Percentiles rank a stretch among this genome's conserved stretches.
Conservation (phyloP, 2,113 vertebrate species). For the Stegastes partitus region DNA sequence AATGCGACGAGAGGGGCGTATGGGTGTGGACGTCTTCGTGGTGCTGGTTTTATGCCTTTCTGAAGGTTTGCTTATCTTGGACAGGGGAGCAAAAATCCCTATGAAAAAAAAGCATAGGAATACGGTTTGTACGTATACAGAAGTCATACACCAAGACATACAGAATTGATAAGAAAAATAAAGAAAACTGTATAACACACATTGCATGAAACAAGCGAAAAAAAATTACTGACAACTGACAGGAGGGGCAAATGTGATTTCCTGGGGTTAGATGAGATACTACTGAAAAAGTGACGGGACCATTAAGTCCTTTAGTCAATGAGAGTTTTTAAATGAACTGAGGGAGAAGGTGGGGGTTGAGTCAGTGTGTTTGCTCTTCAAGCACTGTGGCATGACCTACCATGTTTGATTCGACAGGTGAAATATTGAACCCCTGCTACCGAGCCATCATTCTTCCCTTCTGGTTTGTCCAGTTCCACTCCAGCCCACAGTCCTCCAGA, state of each 20-base stretch:
- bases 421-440: slow-evolving; percentile 96
- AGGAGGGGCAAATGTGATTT: background rate
- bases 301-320: background rate
- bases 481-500: slow-evolving; percentile 97
- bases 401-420: slow-evolving; percentile 89
- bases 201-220: background rate
- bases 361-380: background rate
- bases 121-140: background rate
- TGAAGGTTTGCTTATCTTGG: slow-evolving; percentile 93
- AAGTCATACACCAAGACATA: background rate
- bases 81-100: slow-evolving; percentile 98
- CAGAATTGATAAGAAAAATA: background rate
- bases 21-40: slow-evolving; percentile 60
- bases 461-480: slow-evolving; percentile 93
- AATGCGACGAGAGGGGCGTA: slow-evolving; percentile 83
- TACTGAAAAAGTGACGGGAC: slow-evolving; percentile 17
- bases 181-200: background rate
- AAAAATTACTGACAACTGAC: background rate
- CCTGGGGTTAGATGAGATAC: background rate
- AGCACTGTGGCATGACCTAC: slow-evolving; percentile 80
- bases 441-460: slow-evolving; percentile 96
- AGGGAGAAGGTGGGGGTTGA: no score
- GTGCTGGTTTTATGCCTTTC: slow-evolving; percentile 84
- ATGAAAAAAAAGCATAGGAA: background rate
- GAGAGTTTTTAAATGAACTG: background rate